phyloP scores from a whole-genome alignment of 2,888 invertebrate genomes.

The Hofmannophila pseudospretella region DNA sequence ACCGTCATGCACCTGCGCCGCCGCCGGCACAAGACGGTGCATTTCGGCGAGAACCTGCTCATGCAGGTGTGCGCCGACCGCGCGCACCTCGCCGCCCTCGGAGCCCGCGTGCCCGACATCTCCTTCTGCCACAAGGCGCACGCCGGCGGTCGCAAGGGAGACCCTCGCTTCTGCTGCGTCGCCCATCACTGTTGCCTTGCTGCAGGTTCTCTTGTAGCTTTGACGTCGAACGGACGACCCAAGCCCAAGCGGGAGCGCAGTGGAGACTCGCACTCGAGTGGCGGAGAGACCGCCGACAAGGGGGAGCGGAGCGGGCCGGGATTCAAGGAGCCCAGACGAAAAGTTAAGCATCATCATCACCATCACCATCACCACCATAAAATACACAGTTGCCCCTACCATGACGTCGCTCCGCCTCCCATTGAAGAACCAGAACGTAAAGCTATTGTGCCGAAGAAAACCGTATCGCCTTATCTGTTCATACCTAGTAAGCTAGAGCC shows the following conservation, averaged over 20 bases:
- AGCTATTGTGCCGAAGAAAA: conserved; percentile 56
- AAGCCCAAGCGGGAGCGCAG: conserved; percentile 60
- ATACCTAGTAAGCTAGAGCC: conserved; percentile 81
- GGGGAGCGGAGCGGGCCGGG: conserved; percentile 45
- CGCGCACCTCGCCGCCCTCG: conserved; percentile 70
- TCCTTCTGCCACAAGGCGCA: conserved; percentile 71
- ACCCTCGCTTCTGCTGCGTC: conserved; percentile 67
- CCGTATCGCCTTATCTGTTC: conserved; percentile 71
- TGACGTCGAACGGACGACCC: conserved; percentile 55
- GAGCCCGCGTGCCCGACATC: conserved; percentile 68
- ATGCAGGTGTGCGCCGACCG: conserved; percentile 86
- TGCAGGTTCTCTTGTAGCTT: conserved; percentile 56
- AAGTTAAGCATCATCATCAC: conserved; percentile 57
- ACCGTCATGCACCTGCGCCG: conserved; percentile 80
- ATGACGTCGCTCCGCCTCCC: conserved; percentile 54
- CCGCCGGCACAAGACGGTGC: conserved; percentile 86
- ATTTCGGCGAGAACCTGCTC: conserved; percentile 86
- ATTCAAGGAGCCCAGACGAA: conserved; percentile 49
- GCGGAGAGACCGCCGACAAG: conserved; percentile 63
- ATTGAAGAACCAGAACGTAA: conserved; percentile 55
- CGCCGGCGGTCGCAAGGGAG: conserved; percentile 60
- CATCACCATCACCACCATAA: conserved; percentile 65
- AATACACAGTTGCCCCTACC: conserved; percentile 65
- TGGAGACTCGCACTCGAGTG: conserved; percentile 70
- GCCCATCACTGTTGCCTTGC: conserved; percentile 73